Percentiles rank a stretch among this genome's conserved stretches.
Conservation (phyloP, 2,113 vertebrate species). For the Saccopteryx bilineata region DNA sequence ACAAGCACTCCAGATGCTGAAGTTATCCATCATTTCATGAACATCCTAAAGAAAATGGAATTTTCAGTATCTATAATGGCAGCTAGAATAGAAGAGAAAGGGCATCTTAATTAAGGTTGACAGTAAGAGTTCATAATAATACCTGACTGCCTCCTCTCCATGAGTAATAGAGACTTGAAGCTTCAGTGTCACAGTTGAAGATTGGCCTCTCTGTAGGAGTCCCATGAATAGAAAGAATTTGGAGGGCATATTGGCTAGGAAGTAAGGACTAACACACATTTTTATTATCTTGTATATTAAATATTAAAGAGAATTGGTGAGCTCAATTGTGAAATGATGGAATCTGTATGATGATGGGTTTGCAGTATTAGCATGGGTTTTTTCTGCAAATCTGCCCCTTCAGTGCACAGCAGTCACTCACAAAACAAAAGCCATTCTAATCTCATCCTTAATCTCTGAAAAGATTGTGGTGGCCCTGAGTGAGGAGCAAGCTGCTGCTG, state of each 20-base stretch:
- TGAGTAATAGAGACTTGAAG: not conserved
- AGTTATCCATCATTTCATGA: conserved; percentile 35
- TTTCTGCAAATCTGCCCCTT: conserved; percentile 21
- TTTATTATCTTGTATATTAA: not conserved
- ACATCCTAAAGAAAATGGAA: conserved; percentile 15
- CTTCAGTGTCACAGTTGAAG: not conserved
- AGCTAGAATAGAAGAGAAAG: not conserved
- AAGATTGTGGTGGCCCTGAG: not conserved
- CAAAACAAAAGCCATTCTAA: conserved; percentile 17
- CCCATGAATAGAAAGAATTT: not conserved
- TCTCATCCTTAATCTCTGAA: conserved; percentile 15
- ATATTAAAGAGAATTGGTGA: not conserved
- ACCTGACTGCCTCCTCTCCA: not conserved
- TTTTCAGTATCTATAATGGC: not conserved
- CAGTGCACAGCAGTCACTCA: not conserved
- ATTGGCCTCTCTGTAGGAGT: not conserved
- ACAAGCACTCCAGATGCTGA: not conserved
- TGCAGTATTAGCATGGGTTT: not conserved
- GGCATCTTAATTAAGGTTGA: conserved; percentile 17
- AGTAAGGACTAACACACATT: not conserved
- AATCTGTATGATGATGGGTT: not conserved
- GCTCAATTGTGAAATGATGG: not conserved
- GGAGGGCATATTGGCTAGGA: not conserved
- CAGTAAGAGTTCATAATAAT: not conserved
- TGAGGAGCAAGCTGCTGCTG: not conserved